Evolutionary conservation across 23 tunicate species (phyloP).

Genomic region (Halocynthia aurantium): DNA sequence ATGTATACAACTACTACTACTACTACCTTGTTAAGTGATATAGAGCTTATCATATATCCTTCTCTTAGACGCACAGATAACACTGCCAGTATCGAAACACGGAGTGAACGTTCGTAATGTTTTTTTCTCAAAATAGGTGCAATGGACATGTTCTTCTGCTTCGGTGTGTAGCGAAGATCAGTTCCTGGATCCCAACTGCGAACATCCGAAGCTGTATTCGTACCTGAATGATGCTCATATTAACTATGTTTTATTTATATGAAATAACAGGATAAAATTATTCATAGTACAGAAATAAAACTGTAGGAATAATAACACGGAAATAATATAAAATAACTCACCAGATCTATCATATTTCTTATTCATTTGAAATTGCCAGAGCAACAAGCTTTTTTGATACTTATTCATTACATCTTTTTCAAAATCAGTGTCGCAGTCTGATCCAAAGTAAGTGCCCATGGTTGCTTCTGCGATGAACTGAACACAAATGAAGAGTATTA

Average conservation of each 20-base stretch:
- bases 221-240: too few relatives aligned
- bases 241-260: too few relatives aligned
- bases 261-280: too few relatives aligned
- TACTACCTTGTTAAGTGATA: conserved; percentile 11
- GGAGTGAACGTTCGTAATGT: conserved; percentile 45
- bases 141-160: conserved; percentile 21
- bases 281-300: background rate
- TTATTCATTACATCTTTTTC: conserved; percentile 1
- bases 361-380: conserved; percentile 34
- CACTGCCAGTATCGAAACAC: conserved; percentile 37
- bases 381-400: conserved; percentile 33
- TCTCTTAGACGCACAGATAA: conserved; percentile 58
- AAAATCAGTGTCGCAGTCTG: background rate
- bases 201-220: background rate
- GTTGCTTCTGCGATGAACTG: conserved; percentile 68
- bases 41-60: conserved; percentile 47
- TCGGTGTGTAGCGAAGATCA: conserved; percentile 15
- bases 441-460: conserved; percentile 53
- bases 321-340: background rate
- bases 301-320: too few relatives aligned
- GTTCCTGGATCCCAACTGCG: conserved; percentile 13
- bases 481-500: background rate
- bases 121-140: conserved; percentile 28
- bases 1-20: too few relatives aligned
- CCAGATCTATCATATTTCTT: background rate